phyloP scores from a whole-genome alignment of 2,113 vertebrate species.

The Rhombomys opimus region DNA sequence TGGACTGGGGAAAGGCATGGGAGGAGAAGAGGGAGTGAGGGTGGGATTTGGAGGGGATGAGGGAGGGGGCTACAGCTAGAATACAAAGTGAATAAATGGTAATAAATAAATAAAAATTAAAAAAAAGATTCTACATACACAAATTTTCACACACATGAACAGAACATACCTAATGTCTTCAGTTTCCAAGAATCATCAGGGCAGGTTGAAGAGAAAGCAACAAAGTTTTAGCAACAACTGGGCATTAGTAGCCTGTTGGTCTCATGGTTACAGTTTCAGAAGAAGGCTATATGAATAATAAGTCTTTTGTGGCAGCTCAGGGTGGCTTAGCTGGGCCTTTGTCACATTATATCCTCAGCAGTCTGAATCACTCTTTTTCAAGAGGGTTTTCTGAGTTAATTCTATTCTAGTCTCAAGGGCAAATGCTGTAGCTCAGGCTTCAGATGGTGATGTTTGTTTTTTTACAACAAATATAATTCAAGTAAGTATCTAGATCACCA shows the following conservation, averaged over 20 bases:
- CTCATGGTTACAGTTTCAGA: background rate
- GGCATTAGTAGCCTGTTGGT: background rate
- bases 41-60: no score
- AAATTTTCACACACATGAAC: background rate
- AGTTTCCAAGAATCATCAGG: background rate
- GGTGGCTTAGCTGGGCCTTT: background rate
- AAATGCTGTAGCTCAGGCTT: background rate
- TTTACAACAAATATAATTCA: background rate
- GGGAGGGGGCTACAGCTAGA: no score
- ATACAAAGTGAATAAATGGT: no score
- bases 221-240: background rate
- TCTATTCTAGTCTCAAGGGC: conserved; percentile 3
- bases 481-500: conserved; percentile 32
- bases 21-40: no score
- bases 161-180: background rate
- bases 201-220: background rate
- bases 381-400: background rate
- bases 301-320: background rate
- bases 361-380: background rate
- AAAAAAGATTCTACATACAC: background rate
- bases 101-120: no score
- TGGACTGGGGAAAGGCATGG: no score
- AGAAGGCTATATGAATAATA: background rate
- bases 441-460: background rate
- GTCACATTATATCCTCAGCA: background rate